phyloP scores from a whole-genome alignment of 2,113 vertebrate genomes.

The Tupaia tana region DNA sequence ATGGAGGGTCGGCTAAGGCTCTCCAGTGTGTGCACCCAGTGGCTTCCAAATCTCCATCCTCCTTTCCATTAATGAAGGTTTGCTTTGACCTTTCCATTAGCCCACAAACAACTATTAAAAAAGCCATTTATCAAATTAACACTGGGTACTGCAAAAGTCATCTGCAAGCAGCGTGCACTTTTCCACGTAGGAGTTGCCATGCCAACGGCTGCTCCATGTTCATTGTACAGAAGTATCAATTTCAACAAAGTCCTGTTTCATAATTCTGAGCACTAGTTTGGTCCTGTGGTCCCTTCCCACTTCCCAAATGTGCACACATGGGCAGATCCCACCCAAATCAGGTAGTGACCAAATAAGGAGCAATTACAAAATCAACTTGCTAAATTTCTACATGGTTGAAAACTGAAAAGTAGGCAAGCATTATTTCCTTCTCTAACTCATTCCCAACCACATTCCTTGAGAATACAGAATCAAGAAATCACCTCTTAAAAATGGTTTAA shows the following conservation, averaged over 20 bases:
- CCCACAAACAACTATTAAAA: conserved; percentile 82
- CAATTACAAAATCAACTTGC: neutral
- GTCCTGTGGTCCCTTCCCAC: neutral
- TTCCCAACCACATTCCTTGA: neutral
- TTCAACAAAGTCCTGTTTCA: conserved; percentile 73
- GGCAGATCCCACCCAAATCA: conserved; percentile 42
- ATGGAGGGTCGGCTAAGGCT: neutral
- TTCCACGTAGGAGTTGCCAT: conserved; percentile 79
- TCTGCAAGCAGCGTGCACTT: conserved; percentile 69
- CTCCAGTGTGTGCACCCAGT: neutral
- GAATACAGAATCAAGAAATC: conserved; percentile 31
- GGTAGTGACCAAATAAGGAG: conserved; percentile 21
- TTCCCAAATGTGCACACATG: neutral
- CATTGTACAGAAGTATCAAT: conserved; percentile 58
- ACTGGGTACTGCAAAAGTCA: conserved; percentile 78
- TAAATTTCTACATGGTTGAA: neutral
- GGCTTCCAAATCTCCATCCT: conserved; percentile 63
- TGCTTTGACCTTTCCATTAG: conserved; percentile 80
- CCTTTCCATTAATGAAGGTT: conserved; percentile 65
- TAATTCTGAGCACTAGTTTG: conserved; percentile 43
- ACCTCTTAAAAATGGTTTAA: too few species aligned
- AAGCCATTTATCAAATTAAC: conserved; percentile 83
- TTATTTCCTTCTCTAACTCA: conserved; percentile 50
- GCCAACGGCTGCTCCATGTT: conserved; percentile 72
- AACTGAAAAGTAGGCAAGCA: conserved; percentile 39